A percentile compares a stretch with the other conserved stretches of the same genome.
These are phyloP conservation scores for Phrynocephalus versicolor DNA, from an alignment of 2,113 vertebrate species.

Conservation along the genomic window DNA sequence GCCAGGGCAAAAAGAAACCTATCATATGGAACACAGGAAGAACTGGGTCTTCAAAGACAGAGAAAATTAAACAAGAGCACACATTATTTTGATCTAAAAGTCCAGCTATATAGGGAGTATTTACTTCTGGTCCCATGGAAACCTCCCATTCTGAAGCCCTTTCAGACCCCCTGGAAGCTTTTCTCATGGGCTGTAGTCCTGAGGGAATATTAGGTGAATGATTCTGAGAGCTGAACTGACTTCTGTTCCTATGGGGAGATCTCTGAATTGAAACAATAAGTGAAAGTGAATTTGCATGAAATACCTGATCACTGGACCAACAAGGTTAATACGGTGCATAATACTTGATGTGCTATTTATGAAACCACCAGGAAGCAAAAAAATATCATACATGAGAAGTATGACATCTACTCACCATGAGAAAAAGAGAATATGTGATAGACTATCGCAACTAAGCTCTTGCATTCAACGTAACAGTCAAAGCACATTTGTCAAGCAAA, in stretches of 20 bases:
- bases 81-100: background rate
- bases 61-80: no score
- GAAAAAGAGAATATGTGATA: constrained; percentile 1
- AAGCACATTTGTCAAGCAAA: background rate
- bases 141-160: background rate
- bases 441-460: background rate
- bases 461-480: background rate
- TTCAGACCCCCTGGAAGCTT: background rate
- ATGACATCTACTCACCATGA: constrained; percentile 2
- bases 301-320: background rate
- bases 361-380: constrained; percentile 16
- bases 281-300: background rate
- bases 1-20: background rate
- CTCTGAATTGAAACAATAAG: background rate
- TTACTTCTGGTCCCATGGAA: background rate
- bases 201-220: no score
- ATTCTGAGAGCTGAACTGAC: background rate
- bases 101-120: background rate
- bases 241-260: background rate
- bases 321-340: background rate
- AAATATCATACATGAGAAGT: background rate
- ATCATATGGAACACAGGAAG: background rate
- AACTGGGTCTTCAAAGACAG: background rate
- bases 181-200: background rate
- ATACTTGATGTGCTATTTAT: background rate